Percentiles rank a stretch among this genome's conserved stretches.
Conservation (phyloP, 2,888 invertebrate genomes). For the Drosophila helvetica region DNA sequence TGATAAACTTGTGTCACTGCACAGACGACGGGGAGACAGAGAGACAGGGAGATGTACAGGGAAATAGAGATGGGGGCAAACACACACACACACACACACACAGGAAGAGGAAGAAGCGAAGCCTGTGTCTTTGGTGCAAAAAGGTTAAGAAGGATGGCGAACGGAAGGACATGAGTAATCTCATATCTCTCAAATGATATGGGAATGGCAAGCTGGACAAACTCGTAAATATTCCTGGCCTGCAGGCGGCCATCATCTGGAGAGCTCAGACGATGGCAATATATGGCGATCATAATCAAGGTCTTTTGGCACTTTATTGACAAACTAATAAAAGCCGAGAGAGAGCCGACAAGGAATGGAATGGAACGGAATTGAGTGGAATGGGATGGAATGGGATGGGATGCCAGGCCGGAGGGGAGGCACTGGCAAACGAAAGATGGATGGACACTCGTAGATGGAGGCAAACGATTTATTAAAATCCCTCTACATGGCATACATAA, state of each 20-base stretch:
- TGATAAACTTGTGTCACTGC: conserved; percentile 7
- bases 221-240: conserved; percentile 51
- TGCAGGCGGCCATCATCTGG: conserved; percentile 55
- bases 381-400: background rate
- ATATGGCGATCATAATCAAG: conserved; percentile 65
- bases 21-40: background rate
- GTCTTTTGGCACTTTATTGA: conserved; percentile 78
- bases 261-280: conserved; percentile 47
- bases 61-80: conserved; percentile 7
- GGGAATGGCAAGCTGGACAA: conserved; percentile 10
- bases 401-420: too few species aligned
- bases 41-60: conserved; percentile 6
- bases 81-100: background rate
- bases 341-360: conserved; percentile 9
- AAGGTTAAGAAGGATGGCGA: conserved; percentile 25
- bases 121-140: background rate
- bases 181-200: conserved; percentile 27
- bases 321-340: conserved; percentile 77
- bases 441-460: conserved; percentile 38
- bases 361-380: too few species aligned
- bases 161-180: conserved; percentile 41
- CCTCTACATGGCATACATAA: conserved; percentile 51
- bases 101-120: background rate
- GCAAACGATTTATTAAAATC: conserved; percentile 81
- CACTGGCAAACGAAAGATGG: conserved; percentile 18